Conservation (phyloP, 2,113 vertebrate species). For the Chroicocephalus ridibundus region DNA sequence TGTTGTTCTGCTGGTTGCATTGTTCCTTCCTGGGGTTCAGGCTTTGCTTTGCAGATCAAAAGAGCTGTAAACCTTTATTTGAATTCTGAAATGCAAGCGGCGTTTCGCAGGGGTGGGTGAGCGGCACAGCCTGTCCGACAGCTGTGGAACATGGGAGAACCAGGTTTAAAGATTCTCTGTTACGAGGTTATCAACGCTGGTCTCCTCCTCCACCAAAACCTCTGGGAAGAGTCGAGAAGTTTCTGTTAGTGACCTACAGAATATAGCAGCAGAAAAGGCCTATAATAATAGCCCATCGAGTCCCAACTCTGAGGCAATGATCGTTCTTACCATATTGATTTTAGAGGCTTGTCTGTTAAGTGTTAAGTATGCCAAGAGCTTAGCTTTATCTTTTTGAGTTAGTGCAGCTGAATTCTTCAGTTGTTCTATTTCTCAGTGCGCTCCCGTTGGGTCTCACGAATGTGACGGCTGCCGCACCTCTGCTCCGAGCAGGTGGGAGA, state of each 20-base stretch:
- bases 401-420: neutral
- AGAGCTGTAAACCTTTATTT: neutral
- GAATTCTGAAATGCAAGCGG: neutral
- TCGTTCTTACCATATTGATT: neutral
- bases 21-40: neutral
- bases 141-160: neutral
- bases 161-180: neutral
- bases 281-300: neutral
- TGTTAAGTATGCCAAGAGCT: neutral
- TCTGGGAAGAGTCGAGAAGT: neutral
- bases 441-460: neutral
- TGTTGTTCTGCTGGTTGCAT: neutral
- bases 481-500: neutral
- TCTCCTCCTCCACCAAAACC: fast-evolving
- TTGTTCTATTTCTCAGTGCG: neutral
- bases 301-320: neutral
- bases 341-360: neutral
- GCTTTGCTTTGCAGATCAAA: neutral
- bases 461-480: neutral
- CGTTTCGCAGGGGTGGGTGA: neutral
- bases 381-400: neutral
- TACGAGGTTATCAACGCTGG: neutral
- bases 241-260: neutral
- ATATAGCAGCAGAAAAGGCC: neutral
- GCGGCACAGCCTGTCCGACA: neutral